A percentile compares a stretch with the other conserved stretches of the same genome.
These are phyloP conservation scores for Harmothoe impar DNA, from an alignment of 2,888 invertebrate species.

Conservation along the genomic window DNA sequence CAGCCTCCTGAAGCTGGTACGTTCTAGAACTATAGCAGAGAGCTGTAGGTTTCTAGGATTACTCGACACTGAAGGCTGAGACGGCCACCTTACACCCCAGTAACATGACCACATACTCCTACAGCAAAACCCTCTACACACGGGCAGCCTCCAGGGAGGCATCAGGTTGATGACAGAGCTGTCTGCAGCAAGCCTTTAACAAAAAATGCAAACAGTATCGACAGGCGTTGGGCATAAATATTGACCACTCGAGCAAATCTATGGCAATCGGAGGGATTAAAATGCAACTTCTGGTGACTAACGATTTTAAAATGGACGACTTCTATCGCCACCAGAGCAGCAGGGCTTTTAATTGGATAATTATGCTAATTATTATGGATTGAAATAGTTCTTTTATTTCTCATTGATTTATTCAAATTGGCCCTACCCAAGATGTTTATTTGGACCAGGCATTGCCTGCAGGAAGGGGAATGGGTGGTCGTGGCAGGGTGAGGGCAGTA, in stretches of 20 bases:
- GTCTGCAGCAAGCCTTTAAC: not conserved
- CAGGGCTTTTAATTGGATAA: conserved; percentile 39
- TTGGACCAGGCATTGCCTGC: not conserved
- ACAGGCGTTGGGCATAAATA: conserved; percentile 12
- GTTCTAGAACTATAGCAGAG: too few relatives aligned
- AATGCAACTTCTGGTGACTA: conserved; percentile 1
- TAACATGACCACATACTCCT: not conserved
- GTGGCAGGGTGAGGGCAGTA: too few relatives aligned
- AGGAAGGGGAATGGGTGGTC: not conserved
- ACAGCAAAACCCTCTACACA: not conserved
- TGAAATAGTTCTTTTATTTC: not conserved
- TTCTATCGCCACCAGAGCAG: conserved; percentile 28
- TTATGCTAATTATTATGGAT: conserved; percentile 53
- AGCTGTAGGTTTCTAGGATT: too few relatives aligned
- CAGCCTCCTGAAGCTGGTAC: too few relatives aligned
- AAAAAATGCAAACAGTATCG: conserved; percentile 25
- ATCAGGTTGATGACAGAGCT: not conserved
- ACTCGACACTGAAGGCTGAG: too few relatives aligned
- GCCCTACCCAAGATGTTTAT: conserved; percentile 17
- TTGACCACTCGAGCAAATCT: conserved; percentile 48
- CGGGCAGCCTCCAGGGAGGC: not conserved
- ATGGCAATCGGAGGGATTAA: conserved; percentile 39
- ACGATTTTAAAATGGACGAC: conserved; percentile 47
- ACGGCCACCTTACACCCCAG: not conserved
- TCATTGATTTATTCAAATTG: conserved; percentile 44